These are phyloP conservation scores for Pheosia tremula DNA, from an alignment of 2,888 invertebrate genomes.

Conservation along the genomic window DNA sequence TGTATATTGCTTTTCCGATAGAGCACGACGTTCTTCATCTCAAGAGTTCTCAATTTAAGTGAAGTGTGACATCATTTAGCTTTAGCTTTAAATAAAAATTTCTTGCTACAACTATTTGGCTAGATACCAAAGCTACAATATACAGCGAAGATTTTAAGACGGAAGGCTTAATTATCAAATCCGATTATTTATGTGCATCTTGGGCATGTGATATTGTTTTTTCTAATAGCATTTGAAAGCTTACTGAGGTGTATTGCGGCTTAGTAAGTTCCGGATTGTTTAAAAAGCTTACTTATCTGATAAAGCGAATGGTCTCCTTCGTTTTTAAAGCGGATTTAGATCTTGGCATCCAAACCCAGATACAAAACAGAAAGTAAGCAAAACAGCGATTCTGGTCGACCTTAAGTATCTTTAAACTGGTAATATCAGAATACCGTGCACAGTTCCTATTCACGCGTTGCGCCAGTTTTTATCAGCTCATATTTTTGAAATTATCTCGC, in stretches of 20 bases:
- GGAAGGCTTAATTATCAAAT: background rate
- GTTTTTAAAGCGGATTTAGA: background rate
- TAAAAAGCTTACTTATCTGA: too few species aligned
- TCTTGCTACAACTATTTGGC: background rate
- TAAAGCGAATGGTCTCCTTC: background rate
- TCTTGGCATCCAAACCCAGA: background rate
- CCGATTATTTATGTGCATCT: background rate
- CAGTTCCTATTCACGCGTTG: background rate
- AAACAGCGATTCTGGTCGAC: background rate
- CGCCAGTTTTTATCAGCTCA: conserved; percentile 10
- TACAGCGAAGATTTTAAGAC: background rate
- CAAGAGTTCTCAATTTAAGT: conserved; percentile 2
- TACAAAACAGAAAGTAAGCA: conserved; percentile 1
- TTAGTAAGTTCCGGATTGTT: background rate
- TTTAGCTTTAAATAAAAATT: background rate
- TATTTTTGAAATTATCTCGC: conserved; percentile 37
- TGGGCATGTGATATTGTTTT: background rate
- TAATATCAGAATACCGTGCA: background rate
- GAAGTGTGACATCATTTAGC: background rate
- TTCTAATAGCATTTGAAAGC: background rate
- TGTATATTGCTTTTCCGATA: conserved; percentile 27
- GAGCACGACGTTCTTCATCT: conserved; percentile 26
- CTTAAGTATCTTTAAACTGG: background rate
- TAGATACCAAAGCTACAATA: background rate
- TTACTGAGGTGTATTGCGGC: background rate